Evolutionary conservation across 2,888 invertebrate species (phyloP), one percentile per base, ranked within the genome.

Genomic region (Lasioglossum calceatum): DNA sequence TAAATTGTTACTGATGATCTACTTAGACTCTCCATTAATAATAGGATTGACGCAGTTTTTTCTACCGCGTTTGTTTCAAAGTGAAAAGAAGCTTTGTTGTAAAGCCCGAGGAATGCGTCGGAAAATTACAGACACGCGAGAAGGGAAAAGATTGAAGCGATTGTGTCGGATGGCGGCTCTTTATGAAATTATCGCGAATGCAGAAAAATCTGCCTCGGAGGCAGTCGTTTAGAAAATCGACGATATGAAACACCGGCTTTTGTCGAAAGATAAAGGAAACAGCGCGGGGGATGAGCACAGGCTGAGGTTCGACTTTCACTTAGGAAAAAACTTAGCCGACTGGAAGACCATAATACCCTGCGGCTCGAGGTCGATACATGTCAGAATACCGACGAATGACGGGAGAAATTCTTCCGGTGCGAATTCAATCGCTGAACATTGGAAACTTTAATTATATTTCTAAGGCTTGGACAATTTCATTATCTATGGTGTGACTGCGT

Each of bases 181-280:
- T 93, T 93, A 93, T 93, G 92, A 94, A 93, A 94, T 93, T 93
- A 93, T 84, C 86, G 81, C 81, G 86, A 88, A 82, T 88, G 76
- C 84, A 89, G 90, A 88, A 89, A 91, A 91, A 87, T 89, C 89
- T 88, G 85, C 88, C 88, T 85, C 86, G 84, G 77, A 89, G 90
- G 89, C 93, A 94, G 92, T 92, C 94, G 93, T 87, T 92, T 80
- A 94, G 95, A 95, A 95, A 95, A 95, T 95, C 94, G 94, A 90
- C 93, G 92, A 94, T 94, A 94, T 94, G 94, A 94, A 94, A 94
- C 92, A 93, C 88, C 87, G 92, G 89, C 90, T 91, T 87, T 84
- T 54, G 85, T 73, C 75, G 79, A 73, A 83, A 84, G 79, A 80
- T 70, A 83, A 87, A 82, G 72, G 86, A 87, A 82, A 85, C 82